These are phyloP conservation scores for Scomberomorus guttatus DNA, from an alignment of 2,797 vertebrate genomes.

Conservation along the genomic window DNA sequence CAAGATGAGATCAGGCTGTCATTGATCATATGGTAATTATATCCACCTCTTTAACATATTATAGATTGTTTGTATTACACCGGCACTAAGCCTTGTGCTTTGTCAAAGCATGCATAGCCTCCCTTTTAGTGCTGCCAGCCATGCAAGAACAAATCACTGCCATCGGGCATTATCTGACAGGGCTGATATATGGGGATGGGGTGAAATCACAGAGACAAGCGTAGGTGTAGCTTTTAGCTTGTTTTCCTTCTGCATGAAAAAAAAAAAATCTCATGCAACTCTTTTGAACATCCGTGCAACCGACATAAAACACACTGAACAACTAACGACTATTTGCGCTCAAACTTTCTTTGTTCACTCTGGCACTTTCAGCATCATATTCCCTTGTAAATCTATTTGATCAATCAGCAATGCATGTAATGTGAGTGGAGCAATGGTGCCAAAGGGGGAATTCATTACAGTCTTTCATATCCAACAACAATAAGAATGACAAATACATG, in stretches of 20 bases:
- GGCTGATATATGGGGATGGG: conserved; percentile 56
- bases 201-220: conserved; percentile 70
- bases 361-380: conserved; percentile 15
- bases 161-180: conserved; percentile 71
- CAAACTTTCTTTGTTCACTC: conserved; percentile 54
- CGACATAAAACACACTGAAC: conserved; percentile 33
- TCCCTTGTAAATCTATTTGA: conserved; percentile 55
- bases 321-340: conserved; percentile 36
- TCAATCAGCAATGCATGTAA: conserved; percentile 51
- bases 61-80: conserved; percentile 53
- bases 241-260: conserved; percentile 41
- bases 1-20: conserved; percentile 37
- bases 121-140: conserved; percentile 59
- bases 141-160: conserved; percentile 71
- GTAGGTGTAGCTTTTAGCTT: conserved; percentile 74
- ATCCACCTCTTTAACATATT: conserved; percentile 52
- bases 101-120: conserved; percentile 56
- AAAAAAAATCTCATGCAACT: conserved; percentile 37
- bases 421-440: conserved; percentile 34
- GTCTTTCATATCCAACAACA: conserved; percentile 55
- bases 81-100: conserved; percentile 52
- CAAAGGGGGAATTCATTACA: conserved; percentile 55
- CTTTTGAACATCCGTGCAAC: conserved; percentile 48
- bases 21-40: conserved; percentile 73
- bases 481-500: conserved; percentile 51